Evolutionary conservation across 2,888 invertebrate genomes (phyloP).

Genomic region (Ophioninae sp.): DNA sequence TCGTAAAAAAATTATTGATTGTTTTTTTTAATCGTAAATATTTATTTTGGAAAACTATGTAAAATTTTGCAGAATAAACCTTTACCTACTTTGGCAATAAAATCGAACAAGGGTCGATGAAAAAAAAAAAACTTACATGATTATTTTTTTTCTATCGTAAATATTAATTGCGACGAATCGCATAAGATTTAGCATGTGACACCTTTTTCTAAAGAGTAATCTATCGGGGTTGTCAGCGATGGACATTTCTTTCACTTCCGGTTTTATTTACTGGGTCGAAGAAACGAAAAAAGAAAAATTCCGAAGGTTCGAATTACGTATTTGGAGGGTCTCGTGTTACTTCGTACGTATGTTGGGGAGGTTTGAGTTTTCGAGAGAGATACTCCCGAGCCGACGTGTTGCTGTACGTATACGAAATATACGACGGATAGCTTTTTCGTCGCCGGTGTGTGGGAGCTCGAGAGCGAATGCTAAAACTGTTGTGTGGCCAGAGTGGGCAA

Average conservation of each 20-base stretch:
- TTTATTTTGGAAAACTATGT: no score
- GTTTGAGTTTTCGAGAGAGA: slow-evolving; percentile 57
- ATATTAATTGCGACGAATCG: no score
- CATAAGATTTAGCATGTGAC: no score
- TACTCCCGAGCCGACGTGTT: slow-evolving; percentile 39
- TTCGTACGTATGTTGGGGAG: slow-evolving; percentile 56
- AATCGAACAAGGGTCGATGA: no score
- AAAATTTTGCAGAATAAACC: no score
- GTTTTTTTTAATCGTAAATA: no score
- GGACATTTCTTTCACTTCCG: neutral
- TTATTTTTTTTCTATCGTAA: no score
- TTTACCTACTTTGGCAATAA: no score
- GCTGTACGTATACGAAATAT: slow-evolving; percentile 15
- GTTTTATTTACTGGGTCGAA: neutral
- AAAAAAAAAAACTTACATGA: no score
- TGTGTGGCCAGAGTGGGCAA: slow-evolving; percentile 55
- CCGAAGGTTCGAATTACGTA: slow-evolving; percentile 59
- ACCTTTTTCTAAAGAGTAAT: no score
- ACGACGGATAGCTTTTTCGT: slow-evolving; percentile 35
- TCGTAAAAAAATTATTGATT: no score
- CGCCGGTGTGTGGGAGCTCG: slow-evolving; percentile 46
- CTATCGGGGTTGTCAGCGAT: neutral
- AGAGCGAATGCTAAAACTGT: slow-evolving; percentile 61
- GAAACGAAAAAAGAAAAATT: slow-evolving; percentile 15
- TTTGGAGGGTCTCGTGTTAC: slow-evolving; percentile 58